Evolutionary conservation across 2,888 invertebrate species (phyloP).

Genomic region (Augochlorella aurata): DNA sequence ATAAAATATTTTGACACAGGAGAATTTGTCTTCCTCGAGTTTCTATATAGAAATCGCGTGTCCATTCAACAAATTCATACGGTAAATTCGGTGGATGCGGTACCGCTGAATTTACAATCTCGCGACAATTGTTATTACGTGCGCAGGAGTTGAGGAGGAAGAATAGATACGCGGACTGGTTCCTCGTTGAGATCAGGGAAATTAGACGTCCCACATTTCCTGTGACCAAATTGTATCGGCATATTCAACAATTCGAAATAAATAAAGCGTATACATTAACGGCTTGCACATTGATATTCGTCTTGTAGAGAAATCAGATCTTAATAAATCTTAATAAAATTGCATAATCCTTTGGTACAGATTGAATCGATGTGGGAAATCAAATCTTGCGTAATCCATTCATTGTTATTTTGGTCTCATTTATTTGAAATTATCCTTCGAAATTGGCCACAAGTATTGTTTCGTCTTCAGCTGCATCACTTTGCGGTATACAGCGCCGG

Average conservation of each 20-base stretch:
- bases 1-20: not conserved
- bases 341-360: not conserved
- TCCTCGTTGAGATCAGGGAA: not conserved
- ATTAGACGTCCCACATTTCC: not conserved
- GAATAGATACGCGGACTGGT: not conserved
- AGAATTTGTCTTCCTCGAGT: not conserved
- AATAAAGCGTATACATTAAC: not conserved
- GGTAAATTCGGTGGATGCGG: not conserved
- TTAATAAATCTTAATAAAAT: not conserved
- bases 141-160: not conserved
- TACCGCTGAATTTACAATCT: not conserved
- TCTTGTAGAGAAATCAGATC: not conserved
- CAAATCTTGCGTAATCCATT: not conserved
- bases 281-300: not conserved
- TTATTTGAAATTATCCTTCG: not conserved
- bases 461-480: constrained; percentile 85
- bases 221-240: not conserved
- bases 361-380: not conserved
- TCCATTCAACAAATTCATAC: not conserved
- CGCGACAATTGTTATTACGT: not conserved
- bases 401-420: too few species aligned
- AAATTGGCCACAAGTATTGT: not conserved
- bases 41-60: not conserved
- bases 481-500: constrained; percentile 87
- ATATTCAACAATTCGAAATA: not conserved